Base-by-base conservation (phyloP, 1,140 invertebrate species). In the Lerema accius region DNA sequence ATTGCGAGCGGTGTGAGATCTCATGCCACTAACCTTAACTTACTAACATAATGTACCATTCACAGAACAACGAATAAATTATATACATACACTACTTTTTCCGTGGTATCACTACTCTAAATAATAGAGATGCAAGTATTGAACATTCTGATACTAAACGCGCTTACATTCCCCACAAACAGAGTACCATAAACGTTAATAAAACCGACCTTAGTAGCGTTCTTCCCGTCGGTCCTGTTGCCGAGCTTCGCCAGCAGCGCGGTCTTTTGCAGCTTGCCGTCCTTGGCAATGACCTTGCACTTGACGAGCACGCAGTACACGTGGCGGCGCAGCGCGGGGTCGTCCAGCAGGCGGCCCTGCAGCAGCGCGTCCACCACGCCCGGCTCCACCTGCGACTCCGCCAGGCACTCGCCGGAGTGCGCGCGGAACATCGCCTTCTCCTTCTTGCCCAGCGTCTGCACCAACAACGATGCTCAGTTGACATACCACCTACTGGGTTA, bases 241-340 rank as follows among this genome's bases (percentile, higher is more conserved):
- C 69, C 71, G 60, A 86, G 46, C 51, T 82, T 86, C 17, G 73
- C 76, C 6, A 84, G 53, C 6, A 84, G 63, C 0, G 80, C 76
- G 0, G 73, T 60, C 68, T 89, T 88, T 51, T 76, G 79, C 51
- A 89, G 69, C 63, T 88, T 89, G 17, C 87, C 87, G 61, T 87
- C 84, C 73, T 90, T 90, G 50, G 67, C 59, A 16, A 90, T 69
- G 17, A 89, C 63, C 73, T 90, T 90, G 72, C 86, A 90, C 17
- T 74, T 75, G n/a, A 78, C 68, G 37, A 89, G 75, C 14, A 88
- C 80, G 67, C 87, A 90, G 70, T 84, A 82, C 7, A 87, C 84
- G 64, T 85, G 85, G 16, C 35, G 62, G 42, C 67, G 61, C 39
- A 88, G 67, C 15, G 69, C 71, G 0, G 74, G 73, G 3, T 63